Evolutionary conservation across 2,888 invertebrate genomes (phyloP), one percentile per base, ranked within the genome.

Genomic region (Epiblema foenella): DNA sequence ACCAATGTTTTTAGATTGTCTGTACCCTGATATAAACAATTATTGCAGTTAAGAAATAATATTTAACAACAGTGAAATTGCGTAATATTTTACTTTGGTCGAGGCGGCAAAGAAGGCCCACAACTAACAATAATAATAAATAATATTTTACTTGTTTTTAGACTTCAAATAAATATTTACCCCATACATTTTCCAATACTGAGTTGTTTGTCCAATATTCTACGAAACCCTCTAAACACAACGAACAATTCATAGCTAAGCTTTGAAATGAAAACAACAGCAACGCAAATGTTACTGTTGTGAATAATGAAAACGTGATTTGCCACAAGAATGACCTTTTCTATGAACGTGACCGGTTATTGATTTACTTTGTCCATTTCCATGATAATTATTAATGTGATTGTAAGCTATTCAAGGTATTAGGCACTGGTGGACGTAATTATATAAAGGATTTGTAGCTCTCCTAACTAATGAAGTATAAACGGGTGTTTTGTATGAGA

Each of bases 301-400:
- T 42, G 52, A 56, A 65, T 65, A 69, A 69, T 64, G 46, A 56
- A 57, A 71, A 67, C 56, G 62, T 49, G 56, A 56, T 66, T 57
- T 60, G 49, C 60, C 66, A 66, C 49, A 56, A 60, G 54, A 59
- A 69, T 52, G 58, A 49, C 49, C 54, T 56, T 60, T 60, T 60
- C 33, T 64, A 60, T 51, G 54, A 60, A 66, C 54, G 65, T 66
- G 59, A 60, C 33, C 65, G 33, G 52, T 65, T 70, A 70, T 70
- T 70, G 70, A 70, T 70, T 70, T 70, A 65, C n/a, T 49, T 54
- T 39, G 65, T 54, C 29, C 20, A 24, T 20, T 33, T 33, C 11
- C 18, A 15, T 42, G 42, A 58, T 51, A 51, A 69, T 69, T 52
- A 64, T 69, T 64, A 24, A 69, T 29, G 11, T n/a, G 7, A 8